These are phyloP conservation scores for Gracilinanus agilis DNA, from an alignment of 2,113 vertebrate species.

Conservation along the genomic window DNA sequence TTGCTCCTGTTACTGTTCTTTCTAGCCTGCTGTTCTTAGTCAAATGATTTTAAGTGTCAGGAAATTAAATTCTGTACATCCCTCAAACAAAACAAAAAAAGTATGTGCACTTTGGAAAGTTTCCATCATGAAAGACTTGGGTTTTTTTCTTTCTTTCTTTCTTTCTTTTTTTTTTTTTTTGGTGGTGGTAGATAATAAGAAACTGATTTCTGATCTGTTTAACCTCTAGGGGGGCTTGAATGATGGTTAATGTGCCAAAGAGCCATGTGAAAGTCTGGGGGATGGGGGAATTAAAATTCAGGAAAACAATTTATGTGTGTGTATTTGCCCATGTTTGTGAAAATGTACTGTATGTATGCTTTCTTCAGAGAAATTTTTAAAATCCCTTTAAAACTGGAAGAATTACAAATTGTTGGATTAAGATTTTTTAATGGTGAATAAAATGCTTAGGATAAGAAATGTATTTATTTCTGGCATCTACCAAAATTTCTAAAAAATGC, in stretches of 20 bases:
- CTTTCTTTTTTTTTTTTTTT: slow-evolving; percentile 69
- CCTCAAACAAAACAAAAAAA: slow-evolving; percentile 24
- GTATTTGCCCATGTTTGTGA: neutral
- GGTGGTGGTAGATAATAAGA: slow-evolving; percentile 72
- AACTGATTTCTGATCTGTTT: slow-evolving; percentile 78
- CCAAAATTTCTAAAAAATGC: neutral
- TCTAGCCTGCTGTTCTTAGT: slow-evolving; percentile 70
- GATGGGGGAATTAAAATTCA: neutral
- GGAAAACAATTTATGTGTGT: neutral
- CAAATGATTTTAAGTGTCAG: slow-evolving; percentile 74
- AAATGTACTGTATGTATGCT: neutral
- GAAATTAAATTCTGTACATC: slow-evolving; percentile 54
- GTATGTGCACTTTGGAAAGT: slow-evolving; percentile 70
- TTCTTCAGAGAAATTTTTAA: neutral
- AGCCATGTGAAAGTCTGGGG: neutral
- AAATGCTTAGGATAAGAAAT: neutral
- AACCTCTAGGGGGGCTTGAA: slow-evolving; percentile 49
- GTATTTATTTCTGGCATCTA: neutral
- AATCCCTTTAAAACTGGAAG: neutral
- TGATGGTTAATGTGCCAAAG: slow-evolving; percentile 39
- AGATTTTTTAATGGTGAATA: neutral
- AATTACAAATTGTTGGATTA: neutral
- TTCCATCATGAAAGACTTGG: slow-evolving; percentile 71
- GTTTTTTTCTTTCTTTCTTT: too few relatives aligned
- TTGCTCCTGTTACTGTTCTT: slow-evolving; percentile 61